Evolutionary conservation across 1,140 invertebrate genomes (phyloP).

Genomic region (Potamilus streckersoni): DNA sequence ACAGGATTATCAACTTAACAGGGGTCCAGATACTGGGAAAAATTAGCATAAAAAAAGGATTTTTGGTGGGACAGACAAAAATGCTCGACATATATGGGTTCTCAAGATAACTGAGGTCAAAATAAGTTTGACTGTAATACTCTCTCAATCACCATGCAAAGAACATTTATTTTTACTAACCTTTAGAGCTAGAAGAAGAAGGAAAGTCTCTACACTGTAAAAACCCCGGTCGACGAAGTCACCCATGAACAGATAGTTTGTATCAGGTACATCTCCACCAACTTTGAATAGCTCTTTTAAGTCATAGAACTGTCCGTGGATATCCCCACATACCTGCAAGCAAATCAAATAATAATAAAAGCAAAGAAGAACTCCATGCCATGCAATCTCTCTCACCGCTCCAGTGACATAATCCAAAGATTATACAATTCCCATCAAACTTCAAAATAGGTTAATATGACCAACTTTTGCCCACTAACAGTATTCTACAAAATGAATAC

Average conservation of each 20-base stretch:
- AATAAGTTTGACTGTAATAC: neutral
- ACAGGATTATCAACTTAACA: too few species aligned
- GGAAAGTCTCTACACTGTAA: conserved; percentile 99
- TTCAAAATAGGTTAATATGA: too few species aligned
- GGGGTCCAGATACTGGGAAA: too few species aligned
- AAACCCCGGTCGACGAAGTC: conserved; percentile 99
- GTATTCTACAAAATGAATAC: too few species aligned
- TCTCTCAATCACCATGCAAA: neutral
- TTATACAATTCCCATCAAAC: too few species aligned
- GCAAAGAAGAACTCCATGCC: too few species aligned
- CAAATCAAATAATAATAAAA: conserved; percentile 21
- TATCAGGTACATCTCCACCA: conserved; percentile 98
- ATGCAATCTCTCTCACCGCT: too few species aligned
- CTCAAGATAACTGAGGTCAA: too few species aligned
- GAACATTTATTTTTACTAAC: conserved; percentile 72
- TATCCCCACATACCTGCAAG: conserved; percentile 96
- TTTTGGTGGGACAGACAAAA: neutral
- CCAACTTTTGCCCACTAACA: too few species aligned
- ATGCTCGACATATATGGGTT: neutral
- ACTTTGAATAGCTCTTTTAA: conserved; percentile 98
- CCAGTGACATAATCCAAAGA: too few species aligned
- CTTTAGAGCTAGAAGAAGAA: conserved; percentile 96
- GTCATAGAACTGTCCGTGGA: conserved; percentile 99
- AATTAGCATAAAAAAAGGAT: neutral
- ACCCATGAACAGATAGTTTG: conserved; percentile 99